Conservation (phyloP, 2,797 vertebrate species). For the Threskiornis aethiopicus region DNA sequence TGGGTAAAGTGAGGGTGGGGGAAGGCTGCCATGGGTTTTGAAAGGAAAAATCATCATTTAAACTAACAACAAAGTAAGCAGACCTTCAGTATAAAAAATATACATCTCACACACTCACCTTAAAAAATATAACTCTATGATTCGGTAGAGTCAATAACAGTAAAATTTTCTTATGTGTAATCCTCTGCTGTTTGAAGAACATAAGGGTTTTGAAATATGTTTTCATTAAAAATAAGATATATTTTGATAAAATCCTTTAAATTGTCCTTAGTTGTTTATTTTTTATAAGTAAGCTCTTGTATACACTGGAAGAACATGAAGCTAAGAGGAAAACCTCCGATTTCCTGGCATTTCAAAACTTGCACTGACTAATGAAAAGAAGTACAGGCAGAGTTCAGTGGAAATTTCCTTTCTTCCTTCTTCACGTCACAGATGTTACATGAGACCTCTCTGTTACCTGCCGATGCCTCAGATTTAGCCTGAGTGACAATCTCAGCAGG, state of each 20-base stretch:
- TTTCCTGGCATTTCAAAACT: neutral
- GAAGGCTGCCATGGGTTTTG: neutral
- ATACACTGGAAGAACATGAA: neutral
- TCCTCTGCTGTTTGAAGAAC: neutral
- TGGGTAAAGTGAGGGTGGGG: neutral
- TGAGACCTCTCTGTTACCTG: neutral
- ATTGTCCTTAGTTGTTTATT: neutral
- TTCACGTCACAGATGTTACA: neutral
- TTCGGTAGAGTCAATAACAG: neutral
- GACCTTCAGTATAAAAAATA: neutral
- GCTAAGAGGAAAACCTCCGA: accelerated
- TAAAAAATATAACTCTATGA: neutral
- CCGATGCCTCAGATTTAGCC: neutral
- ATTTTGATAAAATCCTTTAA: neutral
- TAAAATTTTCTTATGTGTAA: neutral
- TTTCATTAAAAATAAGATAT: neutral
- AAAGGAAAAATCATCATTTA: neutral
- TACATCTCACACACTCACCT: neutral
- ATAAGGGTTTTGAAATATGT: neutral
- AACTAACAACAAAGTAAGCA: neutral
- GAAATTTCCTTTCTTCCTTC: neutral
- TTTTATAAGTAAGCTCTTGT: neutral
- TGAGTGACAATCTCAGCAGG: neutral
- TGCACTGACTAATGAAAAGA: neutral
- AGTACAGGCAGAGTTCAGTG: neutral